A percentile compares a stretch with the other conserved stretches of the same genome.
Conservation (phyloP, 2,888 invertebrate genomes). For the Atherix ibis region DNA sequence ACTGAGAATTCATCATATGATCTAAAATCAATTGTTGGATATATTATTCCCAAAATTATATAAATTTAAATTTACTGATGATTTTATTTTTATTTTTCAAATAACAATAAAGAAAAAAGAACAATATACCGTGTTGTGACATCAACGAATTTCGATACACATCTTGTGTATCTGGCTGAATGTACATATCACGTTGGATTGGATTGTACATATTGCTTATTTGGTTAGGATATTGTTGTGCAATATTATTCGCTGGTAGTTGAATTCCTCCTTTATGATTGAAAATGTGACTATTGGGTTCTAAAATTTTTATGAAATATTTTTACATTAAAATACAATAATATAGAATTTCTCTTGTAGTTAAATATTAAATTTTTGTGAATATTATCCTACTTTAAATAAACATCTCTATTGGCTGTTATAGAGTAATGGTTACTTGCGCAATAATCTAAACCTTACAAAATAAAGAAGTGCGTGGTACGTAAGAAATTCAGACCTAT, state of each 20-base stretch:
- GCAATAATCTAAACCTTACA: too few relatives aligned
- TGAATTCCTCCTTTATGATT: slow-evolving; percentile 54
- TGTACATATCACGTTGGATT: slow-evolving; percentile 22
- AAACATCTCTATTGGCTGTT: too few relatives aligned
- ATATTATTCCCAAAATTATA: not conserved
- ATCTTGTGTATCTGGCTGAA: slow-evolving; percentile 14
- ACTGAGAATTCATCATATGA: slow-evolving; percentile 14
- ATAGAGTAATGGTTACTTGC: too few relatives aligned
- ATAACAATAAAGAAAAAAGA: not conserved
- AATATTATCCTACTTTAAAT: too few relatives aligned
- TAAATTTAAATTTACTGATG: not conserved
- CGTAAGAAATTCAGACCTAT: too few relatives aligned
- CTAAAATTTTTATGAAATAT: slow-evolving; percentile 27
- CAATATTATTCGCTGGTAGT: slow-evolving; percentile 29
- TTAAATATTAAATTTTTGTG: too few relatives aligned
- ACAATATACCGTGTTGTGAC: too few relatives aligned
- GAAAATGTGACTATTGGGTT: slow-evolving; percentile 47
- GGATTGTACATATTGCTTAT: slow-evolving; percentile 16
- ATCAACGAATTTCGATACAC: slow-evolving; percentile 10
- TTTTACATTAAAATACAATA: too few relatives aligned
- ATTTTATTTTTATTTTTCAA: not conserved
- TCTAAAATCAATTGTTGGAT: not conserved
- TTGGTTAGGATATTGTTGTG: slow-evolving; percentile 9
- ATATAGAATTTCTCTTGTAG: too few relatives aligned
- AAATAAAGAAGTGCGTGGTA: too few relatives aligned